Base-by-base conservation (phyloP, 37 sponge, comb jelly and placozoan species). In the Crambe crambe region DNA sequence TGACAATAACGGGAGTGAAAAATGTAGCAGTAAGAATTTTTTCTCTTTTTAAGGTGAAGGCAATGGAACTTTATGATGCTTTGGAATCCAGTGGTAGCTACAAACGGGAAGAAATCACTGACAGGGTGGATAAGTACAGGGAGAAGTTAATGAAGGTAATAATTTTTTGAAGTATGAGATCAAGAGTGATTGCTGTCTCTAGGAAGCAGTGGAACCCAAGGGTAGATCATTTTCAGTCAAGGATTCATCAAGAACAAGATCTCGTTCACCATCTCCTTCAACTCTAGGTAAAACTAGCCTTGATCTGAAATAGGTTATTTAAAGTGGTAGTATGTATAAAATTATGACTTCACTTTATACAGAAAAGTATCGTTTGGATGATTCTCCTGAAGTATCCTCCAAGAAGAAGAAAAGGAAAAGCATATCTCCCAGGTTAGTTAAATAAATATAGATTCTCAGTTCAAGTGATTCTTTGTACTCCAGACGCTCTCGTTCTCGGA, bases 1-100 rank as follows among this genome's bases (percentile, higher is more conserved):
- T n/a, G n/a, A n/a, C n/a, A n/a, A n/a, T n/a, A n/a, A n/a, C n/a
- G n/a, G n/a, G n/a, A n/a, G n/a, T n/a, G n/a, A n/a, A n/a, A n/a
- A n/a, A n/a, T n/a, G n/a, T n/a, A n/a, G n/a, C n/a, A n/a, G n/a
- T n/a, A n/a, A n/a, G n/a, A n/a, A n/a, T n/a, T n/a, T n/a, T n/a
- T n/a, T n/a, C n/a, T n/a, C n/a, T n/a, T n/a, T n/a, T n/a, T n/a
- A n/a, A n/a, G 92, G 59, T 92, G 56, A 87, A 92, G 68, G 92
- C 87, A 0, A 43, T 92, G 70, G 88, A 92, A 56, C 60, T 92
- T 42, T 71, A 73, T 0, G 92, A 92, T 76, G 92, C 92, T 12
- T 42, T 92, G 67, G 92, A 92, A 54, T 47, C 86, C 27, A 73
- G 59, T 58, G 88, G 88, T 15, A 78, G 88, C 58, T 92, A 92